Base-by-base conservation (phyloP, 2,797 vertebrate species). In the Molossus molossus region DNA sequence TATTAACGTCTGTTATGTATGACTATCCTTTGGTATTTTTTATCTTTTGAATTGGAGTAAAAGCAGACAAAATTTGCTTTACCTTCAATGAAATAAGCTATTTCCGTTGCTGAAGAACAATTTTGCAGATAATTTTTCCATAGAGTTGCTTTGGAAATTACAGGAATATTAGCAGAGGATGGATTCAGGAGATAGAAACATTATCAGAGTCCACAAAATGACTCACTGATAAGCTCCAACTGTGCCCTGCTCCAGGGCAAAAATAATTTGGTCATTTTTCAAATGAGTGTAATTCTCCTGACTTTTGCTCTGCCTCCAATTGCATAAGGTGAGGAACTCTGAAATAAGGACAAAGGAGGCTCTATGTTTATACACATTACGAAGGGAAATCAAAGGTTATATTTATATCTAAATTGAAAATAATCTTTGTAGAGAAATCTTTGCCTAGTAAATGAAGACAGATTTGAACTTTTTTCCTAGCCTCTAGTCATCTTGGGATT, bases 231-330 rank as follows among this genome's bases (percentile, higher is more conserved):
- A 91, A 92, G 87, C 76, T 95, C 86, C 76, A 89, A 82, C 69
- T 75, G 27, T 95, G 91, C 58, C 72, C 83, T 94, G 67, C 79
- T 90, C 29, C 75, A 87, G 65, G 84, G 83, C 60, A 95, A 95
- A 53, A 87, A 75, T 81, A 94, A 97, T 87, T 94, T 82, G 53
- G 67, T 90, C 89, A 96, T 97, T 97, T 97, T 96, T 94, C 86
- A 96, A 81, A 82, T 95, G 80, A 91, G 60, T 81, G 48, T 93
- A 87, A 90, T 87, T 87, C 84, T 93, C 53, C 55, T 18, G 76
- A 84, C 76, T 73, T 93, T 87, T 88, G 13, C 48, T 94, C 94
- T 91, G 73, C 70, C 57, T 67, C 37, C 53, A 91, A 76, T 8
- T 76, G 40, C 18, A 87, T 27, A 58, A 69, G 14, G n/a, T 70